These are phyloP conservation scores for Eutolmus rufibarbis DNA, from an alignment of 2,888 invertebrate genomes.

Conservation along the genomic window DNA sequence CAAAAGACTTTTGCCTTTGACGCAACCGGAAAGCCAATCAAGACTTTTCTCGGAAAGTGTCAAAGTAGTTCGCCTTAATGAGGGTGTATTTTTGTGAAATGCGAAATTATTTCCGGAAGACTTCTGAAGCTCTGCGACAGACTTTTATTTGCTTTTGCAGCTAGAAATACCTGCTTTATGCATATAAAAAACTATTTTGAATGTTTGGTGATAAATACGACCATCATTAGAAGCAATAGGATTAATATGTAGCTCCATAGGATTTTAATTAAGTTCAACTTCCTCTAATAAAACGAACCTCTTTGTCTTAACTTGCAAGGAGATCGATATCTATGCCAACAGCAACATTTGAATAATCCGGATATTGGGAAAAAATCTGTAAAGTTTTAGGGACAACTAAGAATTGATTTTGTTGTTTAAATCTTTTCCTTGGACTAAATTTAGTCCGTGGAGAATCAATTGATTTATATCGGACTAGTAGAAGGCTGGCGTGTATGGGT, in stretches of 20 bases:
- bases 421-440: conserved; percentile 40
- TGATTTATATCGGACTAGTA: conserved; percentile 45
- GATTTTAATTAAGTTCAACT: neutral
- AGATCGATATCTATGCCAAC: conserved; percentile 22
- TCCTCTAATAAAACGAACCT: neutral
- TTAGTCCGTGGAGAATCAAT: conserved; percentile 42
- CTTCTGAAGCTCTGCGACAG: neutral
- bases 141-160: neutral
- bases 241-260: neutral
- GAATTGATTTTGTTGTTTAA: conserved; percentile 34
- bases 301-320: neutral
- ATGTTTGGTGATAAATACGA: neutral
- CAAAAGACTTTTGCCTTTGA: neutral
- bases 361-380: neutral
- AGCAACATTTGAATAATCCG: conserved; percentile 29
- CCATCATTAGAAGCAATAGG: neutral
- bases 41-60: neutral
- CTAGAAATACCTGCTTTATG: neutral
- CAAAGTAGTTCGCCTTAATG: neutral
- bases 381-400: conserved; percentile 15
- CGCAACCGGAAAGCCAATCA: neutral
- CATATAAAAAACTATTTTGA: neutral
- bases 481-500: conserved; percentile 45
- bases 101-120: neutral
- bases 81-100: neutral